These are phyloP conservation scores for Thymelicus lineola DNA, from an alignment of 2,888 invertebrate genomes.

Conservation along the genomic window DNA sequence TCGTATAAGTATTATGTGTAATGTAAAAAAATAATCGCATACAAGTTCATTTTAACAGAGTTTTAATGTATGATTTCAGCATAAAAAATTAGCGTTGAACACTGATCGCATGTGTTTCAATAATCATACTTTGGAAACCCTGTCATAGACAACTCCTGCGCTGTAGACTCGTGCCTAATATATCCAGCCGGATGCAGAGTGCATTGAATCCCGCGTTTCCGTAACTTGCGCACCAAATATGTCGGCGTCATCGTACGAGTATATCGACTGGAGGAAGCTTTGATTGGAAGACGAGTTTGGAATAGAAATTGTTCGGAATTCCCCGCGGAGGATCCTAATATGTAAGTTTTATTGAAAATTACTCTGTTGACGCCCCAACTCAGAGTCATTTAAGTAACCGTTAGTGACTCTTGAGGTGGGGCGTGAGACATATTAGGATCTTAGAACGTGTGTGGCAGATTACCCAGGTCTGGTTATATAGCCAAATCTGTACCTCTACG, in stretches of 20 bases:
- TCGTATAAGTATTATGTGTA: no score
- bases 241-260: constrained; percentile 48
- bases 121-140: neutral
- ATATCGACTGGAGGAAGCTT: constrained; percentile 44
- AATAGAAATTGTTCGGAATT: constrained; percentile 40
- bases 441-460: no score
- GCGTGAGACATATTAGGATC: neutral
- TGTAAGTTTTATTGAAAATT: neutral
- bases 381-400: no score
- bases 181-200: constrained; percentile 67
- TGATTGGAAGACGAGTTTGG: constrained; percentile 42
- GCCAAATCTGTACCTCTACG: no score
- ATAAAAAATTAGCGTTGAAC: neutral
- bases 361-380: no score
- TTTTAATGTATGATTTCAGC: neutral
- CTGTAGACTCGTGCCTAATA: constrained; percentile 45
- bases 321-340: constrained; percentile 6
- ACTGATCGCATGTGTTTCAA: no score
- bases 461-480: no score
- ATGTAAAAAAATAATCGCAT: no score
- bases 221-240: constrained; percentile 50
- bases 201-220: constrained; percentile 69
- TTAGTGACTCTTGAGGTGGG: no score
- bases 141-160: constrained; percentile 59
- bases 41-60: no score